A percentile compares a stretch with the other conserved stretches of the same genome.
Evolutionary conservation across 1,140 invertebrate genomes (phyloP).

Genomic region (Magallana gigas): DNA sequence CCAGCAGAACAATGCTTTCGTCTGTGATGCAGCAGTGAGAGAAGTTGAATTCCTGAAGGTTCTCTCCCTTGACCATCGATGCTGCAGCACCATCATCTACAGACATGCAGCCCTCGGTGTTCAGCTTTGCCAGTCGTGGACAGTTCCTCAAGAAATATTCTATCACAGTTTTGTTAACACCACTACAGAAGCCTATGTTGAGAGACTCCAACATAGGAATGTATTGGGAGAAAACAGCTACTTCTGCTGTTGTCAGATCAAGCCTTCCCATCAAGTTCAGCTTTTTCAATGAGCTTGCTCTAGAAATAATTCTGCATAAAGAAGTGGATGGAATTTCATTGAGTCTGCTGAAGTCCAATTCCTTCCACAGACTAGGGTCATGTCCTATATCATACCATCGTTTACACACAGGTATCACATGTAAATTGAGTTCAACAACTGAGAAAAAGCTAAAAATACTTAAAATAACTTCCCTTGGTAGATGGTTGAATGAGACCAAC

Average conservation of each 20-base stretch:
- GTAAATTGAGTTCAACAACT: neutral
- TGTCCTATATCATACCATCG: conserved; percentile 33
- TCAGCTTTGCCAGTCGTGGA: conserved; percentile 5
- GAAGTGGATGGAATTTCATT: conserved; percentile 17
- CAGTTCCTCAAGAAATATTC: conserved; percentile 41
- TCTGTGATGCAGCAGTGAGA: conserved; percentile 44
- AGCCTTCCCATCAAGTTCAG: neutral
- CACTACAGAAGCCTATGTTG: conserved; percentile 36
- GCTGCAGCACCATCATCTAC: conserved; percentile 22
- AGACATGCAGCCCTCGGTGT: conserved; percentile 30
- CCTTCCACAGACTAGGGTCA: conserved; percentile 40
- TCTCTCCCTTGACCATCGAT: neutral
- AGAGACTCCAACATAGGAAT: neutral
- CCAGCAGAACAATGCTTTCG: conserved; percentile 8
- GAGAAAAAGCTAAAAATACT: conserved; percentile 45
- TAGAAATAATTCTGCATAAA: conserved; percentile 25
- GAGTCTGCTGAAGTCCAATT: conserved; percentile 28
- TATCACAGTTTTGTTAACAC: neutral
- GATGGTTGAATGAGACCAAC: neutral
- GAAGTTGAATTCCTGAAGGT: conserved; percentile 22
- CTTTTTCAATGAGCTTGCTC: conserved; percentile 20
- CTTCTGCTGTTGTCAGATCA: conserved; percentile 25
- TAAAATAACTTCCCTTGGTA: conserved; percentile 42
- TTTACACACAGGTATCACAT: conserved; percentile 39
- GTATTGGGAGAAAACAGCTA: conserved; percentile 26